A percentile compares a stretch with the other conserved stretches of the same genome.
Evolutionary conservation across 2,797 vertebrate species (phyloP).

Genomic region (Cyprinodon diabolis): DNA sequence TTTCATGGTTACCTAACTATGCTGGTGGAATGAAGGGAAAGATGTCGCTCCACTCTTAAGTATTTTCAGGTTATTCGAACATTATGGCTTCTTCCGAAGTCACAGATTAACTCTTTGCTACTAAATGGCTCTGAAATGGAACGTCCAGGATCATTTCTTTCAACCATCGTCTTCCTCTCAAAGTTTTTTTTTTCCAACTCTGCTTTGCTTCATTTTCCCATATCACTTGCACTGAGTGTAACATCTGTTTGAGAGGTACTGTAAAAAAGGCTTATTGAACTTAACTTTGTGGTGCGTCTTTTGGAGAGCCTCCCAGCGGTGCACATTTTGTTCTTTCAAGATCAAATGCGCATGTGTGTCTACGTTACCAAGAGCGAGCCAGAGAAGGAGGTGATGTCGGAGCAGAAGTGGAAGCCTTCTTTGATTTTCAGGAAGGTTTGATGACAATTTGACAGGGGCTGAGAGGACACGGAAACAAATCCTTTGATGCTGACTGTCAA

Average conservation of each 20-base stretch:
- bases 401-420: constrained; percentile 57
- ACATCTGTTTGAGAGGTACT: constrained; percentile 37
- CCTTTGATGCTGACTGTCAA: constrained; percentile 73
- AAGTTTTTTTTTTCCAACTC: constrained; percentile 24
- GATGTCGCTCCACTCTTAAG: constrained; percentile 23
- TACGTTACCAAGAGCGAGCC: constrained; percentile 50
- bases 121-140: constrained; percentile 50
- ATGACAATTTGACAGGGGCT: constrained; percentile 70
- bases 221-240: constrained; percentile 30
- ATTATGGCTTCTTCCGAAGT: constrained; percentile 43
- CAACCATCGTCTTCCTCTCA: constrained; percentile 30
- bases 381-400: constrained; percentile 59
- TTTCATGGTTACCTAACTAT: constrained; percentile 52
- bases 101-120: constrained; percentile 49
- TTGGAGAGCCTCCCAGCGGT: constrained; percentile 54
- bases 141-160: constrained; percentile 45
- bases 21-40: constrained; percentile 42
- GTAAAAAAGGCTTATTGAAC: constrained; percentile 53
- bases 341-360: constrained; percentile 51
- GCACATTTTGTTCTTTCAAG: constrained; percentile 53
- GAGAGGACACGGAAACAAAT: constrained; percentile 64
- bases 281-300: constrained; percentile 57
- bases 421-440: constrained; percentile 69
- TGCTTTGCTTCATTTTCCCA: constrained; percentile 29
- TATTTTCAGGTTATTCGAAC: constrained; percentile 35